Evolutionary conservation across 2,888 invertebrate genomes (phyloP), one percentile per base, ranked within the genome.

Genomic region (Pomacea canaliculata): DNA sequence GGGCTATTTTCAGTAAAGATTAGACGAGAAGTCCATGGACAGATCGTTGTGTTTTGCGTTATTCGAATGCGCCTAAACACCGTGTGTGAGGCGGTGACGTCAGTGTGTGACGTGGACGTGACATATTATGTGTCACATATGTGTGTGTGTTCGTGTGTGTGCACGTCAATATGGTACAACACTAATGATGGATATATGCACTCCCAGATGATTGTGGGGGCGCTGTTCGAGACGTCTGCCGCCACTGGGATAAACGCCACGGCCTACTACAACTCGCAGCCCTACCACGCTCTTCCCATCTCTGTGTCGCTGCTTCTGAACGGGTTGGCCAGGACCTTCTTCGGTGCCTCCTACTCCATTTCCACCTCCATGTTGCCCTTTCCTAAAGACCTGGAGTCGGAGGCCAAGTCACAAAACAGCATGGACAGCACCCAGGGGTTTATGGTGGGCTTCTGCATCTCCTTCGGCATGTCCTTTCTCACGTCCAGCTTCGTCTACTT

Each of bases 251-350:
- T 74, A 49, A 63, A 19, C 10, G 66, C 66, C 37, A 76, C 70
- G 2, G 75, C 75, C 65, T 94, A 94, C 93, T 95, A 95, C 90
- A 96, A 96, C 86, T 95, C 95, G 88, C 94, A 95, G 86, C 94
- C 95, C 0, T 94, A 93, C 85, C 96, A 96, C 87, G 93, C 94
- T 69, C 93, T 94, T 0, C 94, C 94, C 0, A 92, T 94, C 0
- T 92, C 95, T 0, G 89, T 96, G 7, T 93, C 93, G 69, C 78
- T 81, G 49, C 70, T 85, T 9, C 85, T 86, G 80, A 84, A 85
- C 63, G 82, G 84, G 4, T 51, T 88, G 27, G 77, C 88, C 62
- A 69, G 69, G 7, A 82, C 46, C 78, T 81, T 13, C 74, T 67
- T 3, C 60, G 60, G 13, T 66, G 66, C 23, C 19, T 2, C 10